Evolutionary conservation across 2,113 vertebrate genomes (phyloP).

Genomic region (Chinchilla lanigera): DNA sequence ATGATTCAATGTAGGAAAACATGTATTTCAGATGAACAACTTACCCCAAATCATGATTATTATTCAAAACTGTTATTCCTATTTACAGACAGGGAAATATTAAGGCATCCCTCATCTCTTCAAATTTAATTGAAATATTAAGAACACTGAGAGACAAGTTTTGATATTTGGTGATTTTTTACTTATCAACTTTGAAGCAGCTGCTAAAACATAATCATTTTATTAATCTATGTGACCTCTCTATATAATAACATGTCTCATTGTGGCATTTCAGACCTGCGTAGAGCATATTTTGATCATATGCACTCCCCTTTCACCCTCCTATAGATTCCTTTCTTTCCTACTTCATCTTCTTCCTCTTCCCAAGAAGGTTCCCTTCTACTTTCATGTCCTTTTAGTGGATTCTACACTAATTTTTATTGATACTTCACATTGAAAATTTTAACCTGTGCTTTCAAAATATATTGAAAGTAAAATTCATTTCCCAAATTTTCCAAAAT

Average conservation of each 20-base stretch:
- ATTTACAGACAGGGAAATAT: background rate
- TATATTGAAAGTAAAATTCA: background rate
- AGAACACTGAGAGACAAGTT: background rate
- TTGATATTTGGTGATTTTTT: background rate
- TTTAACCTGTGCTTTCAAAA: background rate
- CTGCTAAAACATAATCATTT: background rate
- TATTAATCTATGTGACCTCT: background rate
- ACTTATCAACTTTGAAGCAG: background rate
- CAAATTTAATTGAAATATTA: background rate
- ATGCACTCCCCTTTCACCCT: fast-evolving
- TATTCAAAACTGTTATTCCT: background rate
- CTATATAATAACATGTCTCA: background rate
- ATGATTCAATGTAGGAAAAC: background rate
- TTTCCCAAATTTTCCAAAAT: too few relatives aligned
- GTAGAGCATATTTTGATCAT: too few relatives aligned
- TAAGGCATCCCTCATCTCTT: background rate
- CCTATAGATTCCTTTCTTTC: background rate
- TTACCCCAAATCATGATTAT: background rate
- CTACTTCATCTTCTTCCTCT: background rate
- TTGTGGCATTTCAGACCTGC: background rate
- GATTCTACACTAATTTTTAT: background rate
- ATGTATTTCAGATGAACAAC: background rate
- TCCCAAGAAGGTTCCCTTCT: background rate
- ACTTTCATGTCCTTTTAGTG: background rate
- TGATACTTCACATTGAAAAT: background rate